phyloP scores from a whole-genome alignment of 1,140 invertebrate species.

The Drosophila bipectinata region DNA sequence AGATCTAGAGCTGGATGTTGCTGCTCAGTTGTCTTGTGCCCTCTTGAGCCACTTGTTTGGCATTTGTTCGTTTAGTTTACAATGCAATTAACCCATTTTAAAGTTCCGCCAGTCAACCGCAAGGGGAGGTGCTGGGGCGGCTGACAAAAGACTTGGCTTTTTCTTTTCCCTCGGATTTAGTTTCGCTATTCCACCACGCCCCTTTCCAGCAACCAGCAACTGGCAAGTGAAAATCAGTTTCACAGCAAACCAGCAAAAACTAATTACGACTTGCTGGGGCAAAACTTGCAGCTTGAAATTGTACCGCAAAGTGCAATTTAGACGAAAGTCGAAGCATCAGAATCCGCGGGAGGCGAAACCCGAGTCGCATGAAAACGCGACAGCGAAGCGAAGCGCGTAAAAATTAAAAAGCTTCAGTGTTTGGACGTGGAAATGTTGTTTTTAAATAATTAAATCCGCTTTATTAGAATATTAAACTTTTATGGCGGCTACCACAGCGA shows the following conservation, averaged over 20 bases:
- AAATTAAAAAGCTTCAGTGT: constrained; percentile 60
- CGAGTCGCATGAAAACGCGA: constrained; percentile 9
- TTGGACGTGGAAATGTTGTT: constrained; percentile 43
- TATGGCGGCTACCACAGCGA: constrained; percentile 35
- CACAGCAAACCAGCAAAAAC: constrained; percentile 71
- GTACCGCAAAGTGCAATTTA: constrained; percentile 77
- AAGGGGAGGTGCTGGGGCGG: constrained; percentile 18
- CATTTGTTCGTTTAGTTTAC: constrained; percentile 78
- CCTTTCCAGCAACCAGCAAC: not conserved
- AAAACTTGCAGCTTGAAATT: constrained; percentile 64
- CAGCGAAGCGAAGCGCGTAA: constrained; percentile 42
- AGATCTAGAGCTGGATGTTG: not conserved
- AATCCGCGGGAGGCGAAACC: constrained; percentile 35
- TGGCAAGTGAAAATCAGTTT: constrained; percentile 64
- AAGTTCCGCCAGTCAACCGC: constrained; percentile 65
- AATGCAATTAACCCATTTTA: constrained; percentile 81
- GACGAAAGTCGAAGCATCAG: constrained; percentile 41
- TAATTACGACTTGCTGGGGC: constrained; percentile 66
- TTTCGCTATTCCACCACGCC: not conserved
- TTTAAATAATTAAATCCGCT: constrained; percentile 69
- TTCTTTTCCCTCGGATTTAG: constrained; percentile 33
- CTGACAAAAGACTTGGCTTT: constrained; percentile 69
- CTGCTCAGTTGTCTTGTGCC: constrained; percentile 26
- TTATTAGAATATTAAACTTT: constrained; percentile 69
- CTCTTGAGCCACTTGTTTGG: constrained; percentile 65